phyloP scores from a whole-genome alignment of 2,113 vertebrate genomes.

The Tupaia tana region DNA sequence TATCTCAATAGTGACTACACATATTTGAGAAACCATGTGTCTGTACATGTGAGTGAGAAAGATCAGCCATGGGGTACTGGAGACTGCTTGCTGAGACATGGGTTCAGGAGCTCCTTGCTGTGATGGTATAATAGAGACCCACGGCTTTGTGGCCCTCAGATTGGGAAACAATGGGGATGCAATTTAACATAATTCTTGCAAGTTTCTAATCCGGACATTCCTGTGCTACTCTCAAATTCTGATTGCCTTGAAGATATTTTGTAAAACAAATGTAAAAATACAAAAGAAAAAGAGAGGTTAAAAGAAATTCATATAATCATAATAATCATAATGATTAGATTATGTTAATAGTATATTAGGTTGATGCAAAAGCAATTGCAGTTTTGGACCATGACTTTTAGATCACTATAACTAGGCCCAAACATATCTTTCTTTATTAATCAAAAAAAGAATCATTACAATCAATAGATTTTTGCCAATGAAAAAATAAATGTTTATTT shows the following conservation, averaged over 20 bases:
- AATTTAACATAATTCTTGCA: not conserved
- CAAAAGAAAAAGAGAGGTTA: not conserved
- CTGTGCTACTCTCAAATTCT: not conserved
- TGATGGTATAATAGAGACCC: not conserved
- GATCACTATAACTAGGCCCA: too few relatives aligned
- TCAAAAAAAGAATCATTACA: too few relatives aligned
- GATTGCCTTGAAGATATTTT: not conserved
- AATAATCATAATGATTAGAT: not conserved
- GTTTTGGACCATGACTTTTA: too few relatives aligned
- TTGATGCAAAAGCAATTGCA: too few relatives aligned
- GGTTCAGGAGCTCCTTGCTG: not conserved
- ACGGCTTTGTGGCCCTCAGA: not conserved
- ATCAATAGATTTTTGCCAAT: too few relatives aligned
- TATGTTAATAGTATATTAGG: not conserved
- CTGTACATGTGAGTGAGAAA: not conserved
- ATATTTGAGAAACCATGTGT: not conserved
- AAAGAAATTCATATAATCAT: not conserved
- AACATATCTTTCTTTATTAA: too few relatives aligned
- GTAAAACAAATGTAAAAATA: not conserved
- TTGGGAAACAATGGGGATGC: not conserved
- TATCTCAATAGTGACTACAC: not conserved
- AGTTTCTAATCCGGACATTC: not conserved
- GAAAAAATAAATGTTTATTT: too few relatives aligned
- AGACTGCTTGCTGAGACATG: not conserved
- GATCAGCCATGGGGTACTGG: not conserved